phyloP scores from a whole-genome alignment of 1,140 invertebrate genomes.

The Diachasma alloeum region DNA sequence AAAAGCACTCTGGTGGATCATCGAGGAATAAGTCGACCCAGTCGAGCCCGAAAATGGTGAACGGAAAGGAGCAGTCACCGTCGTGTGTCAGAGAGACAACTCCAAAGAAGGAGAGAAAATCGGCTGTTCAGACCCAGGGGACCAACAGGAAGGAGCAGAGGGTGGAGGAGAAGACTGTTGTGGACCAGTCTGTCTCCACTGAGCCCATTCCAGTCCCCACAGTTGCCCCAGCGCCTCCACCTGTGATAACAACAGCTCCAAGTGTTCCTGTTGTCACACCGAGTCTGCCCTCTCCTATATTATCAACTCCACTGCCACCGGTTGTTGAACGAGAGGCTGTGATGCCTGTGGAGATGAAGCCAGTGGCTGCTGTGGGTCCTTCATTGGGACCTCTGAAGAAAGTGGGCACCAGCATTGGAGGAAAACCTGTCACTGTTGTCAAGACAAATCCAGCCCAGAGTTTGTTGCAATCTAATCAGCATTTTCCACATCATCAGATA shows the following conservation, averaged over 20 bases:
- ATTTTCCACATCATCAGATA: slow-evolving; percentile 62
- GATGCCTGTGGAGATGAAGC: slow-evolving; percentile 12
- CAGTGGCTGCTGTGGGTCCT: neutral
- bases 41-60: slow-evolving; percentile 44
- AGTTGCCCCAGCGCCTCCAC: neutral
- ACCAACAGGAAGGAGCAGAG: slow-evolving; percentile 36
- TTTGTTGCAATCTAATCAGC: slow-evolving; percentile 61
- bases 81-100: slow-evolving; percentile 54
- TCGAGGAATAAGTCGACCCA: slow-evolving; percentile 57
- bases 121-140: slow-evolving; percentile 44
- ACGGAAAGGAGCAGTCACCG: slow-evolving; percentile 58
- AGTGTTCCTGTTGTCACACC: slow-evolving; percentile 30
- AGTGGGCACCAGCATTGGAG: slow-evolving; percentile 37
- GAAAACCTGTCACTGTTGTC: slow-evolving; percentile 59
- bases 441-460: slow-evolving; percentile 58
- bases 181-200: slow-evolving; percentile 41
- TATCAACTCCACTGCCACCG: slow-evolving; percentile 10
- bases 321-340: slow-evolving; percentile 15
- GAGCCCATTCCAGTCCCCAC: slow-evolving; percentile 34
- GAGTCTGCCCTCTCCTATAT: slow-evolving; percentile 34
- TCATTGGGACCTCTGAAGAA: neutral
- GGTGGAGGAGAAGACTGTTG: slow-evolving; percentile 50
- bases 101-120: slow-evolving; percentile 57
- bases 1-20: slow-evolving; percentile 62
- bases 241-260: slow-evolving; percentile 14